Conservation (phyloP, 2,888 invertebrate genomes). For the Phalera bucephala region DNA sequence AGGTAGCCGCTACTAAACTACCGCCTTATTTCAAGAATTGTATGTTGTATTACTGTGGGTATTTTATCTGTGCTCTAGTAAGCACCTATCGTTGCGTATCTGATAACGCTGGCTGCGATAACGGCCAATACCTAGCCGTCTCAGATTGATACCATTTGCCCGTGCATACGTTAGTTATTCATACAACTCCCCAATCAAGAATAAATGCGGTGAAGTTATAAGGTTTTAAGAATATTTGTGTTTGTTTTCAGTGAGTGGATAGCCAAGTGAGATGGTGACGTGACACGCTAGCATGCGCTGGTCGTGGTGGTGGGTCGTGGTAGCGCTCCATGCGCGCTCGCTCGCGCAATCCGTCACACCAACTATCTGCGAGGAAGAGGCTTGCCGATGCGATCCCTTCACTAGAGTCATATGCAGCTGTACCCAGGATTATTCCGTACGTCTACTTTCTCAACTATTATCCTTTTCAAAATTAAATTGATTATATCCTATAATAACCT, state of each 20-base stretch:
- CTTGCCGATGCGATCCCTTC: conserved; percentile 82
- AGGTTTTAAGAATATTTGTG: conserved; percentile 8
- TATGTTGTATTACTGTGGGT: conserved; percentile 15
- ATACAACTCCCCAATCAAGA: conserved; percentile 6
- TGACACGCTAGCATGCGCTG: conserved; percentile 64
- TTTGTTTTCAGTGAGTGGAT: conserved; percentile 41
- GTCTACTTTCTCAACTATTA: conserved; percentile 19
- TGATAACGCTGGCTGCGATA: conserved; percentile 70
- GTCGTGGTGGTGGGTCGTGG: conserved; percentile 60
- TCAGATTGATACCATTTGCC: conserved; percentile 51
- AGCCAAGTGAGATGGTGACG: conserved; percentile 67
- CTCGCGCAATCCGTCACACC: conserved; percentile 54
- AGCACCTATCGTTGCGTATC: conserved; percentile 48
- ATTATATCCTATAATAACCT: no score
- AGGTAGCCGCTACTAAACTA: no score
- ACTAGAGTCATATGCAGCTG: conserved; percentile 83
- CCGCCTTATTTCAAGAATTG: neutral
- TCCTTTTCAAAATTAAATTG: no score
- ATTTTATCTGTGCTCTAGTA: conserved; percentile 15
- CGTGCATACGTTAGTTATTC: conserved; percentile 25
- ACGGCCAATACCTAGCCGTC: conserved; percentile 61
- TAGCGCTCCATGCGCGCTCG: conserved; percentile 49
- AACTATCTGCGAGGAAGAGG: conserved; percentile 78
- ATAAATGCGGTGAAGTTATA: conserved; percentile 10
- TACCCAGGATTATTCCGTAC: conserved; percentile 71